phyloP scores from a whole-genome alignment of 2,888 invertebrate species.

The Troglohyphantes excavatus region DNA sequence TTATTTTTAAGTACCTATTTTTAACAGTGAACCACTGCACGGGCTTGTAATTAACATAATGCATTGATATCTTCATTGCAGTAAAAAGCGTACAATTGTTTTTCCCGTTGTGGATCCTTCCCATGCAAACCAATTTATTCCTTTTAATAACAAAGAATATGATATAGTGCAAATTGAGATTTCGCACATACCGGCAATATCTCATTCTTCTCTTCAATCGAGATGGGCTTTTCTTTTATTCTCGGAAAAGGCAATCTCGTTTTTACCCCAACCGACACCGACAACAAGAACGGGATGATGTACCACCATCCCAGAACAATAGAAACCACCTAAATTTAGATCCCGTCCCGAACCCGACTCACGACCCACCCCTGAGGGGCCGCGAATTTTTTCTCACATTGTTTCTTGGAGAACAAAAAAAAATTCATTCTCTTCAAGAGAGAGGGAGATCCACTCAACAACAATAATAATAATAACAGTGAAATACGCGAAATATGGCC shows the following conservation, averaged over 20 bases:
- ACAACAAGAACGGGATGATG: background rate
- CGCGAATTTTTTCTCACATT: background rate
- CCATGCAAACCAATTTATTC: too few relatives aligned
- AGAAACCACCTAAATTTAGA: conserved; percentile 2
- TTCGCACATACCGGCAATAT: background rate
- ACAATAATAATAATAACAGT: background rate
- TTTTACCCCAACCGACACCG: background rate
- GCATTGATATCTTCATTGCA: too few relatives aligned
- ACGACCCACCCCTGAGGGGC: background rate
- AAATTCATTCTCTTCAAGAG: background rate
- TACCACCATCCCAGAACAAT: background rate
- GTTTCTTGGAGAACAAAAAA: background rate
- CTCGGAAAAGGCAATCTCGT: background rate
- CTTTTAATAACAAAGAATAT: too few relatives aligned
- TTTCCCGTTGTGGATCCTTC: too few relatives aligned
- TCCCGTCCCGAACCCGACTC: background rate
- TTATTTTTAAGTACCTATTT: too few relatives aligned
- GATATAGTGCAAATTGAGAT: background rate
- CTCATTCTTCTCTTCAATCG: background rate
- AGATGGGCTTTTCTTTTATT: background rate
- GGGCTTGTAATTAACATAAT: too few relatives aligned
- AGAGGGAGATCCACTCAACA: background rate
- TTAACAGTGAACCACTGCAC: too few relatives aligned
- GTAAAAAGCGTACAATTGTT: too few relatives aligned
- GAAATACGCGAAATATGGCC: conserved; percentile 15